Conservation (phyloP, 1,140 invertebrate species). For the Achroia grisella region DNA sequence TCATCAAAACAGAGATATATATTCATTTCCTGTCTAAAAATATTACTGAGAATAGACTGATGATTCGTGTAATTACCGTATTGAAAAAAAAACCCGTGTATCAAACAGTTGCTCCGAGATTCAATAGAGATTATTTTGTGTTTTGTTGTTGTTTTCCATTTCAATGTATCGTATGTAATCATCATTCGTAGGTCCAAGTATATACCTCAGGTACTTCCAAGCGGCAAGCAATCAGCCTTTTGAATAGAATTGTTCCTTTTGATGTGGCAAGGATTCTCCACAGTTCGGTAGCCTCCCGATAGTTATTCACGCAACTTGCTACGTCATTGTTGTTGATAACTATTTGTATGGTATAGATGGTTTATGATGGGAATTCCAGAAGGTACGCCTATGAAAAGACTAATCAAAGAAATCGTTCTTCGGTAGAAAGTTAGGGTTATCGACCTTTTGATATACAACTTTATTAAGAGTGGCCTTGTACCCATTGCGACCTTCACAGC, state of each 20-base stretch:
- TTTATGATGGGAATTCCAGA: constrained; percentile 39
- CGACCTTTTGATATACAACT: constrained; percentile 40
- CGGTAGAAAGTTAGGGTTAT: constrained; percentile 56
- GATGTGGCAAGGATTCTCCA: constrained; percentile 52
- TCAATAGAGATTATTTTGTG: no score
- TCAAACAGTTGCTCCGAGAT: constrained; percentile 2
- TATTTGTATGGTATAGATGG: constrained; percentile 38
- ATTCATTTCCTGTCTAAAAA: no score
- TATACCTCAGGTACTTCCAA: neutral
- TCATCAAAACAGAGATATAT: no score
- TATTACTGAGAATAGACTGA: no score
- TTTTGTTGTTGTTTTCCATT: no score
- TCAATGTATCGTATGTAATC: no score
- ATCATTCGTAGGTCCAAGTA: no score
- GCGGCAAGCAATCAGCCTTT: constrained; percentile 41
- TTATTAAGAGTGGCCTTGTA: constrained; percentile 7
- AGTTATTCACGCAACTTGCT: constrained; percentile 40
- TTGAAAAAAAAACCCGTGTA: constrained; percentile 3
- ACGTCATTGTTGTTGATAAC: constrained; percentile 54
- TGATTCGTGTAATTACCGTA: no score
- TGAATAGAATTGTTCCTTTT: constrained; percentile 45
- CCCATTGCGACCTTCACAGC: neutral
- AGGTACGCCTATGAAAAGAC: constrained; percentile 36
- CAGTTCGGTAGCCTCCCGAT: constrained; percentile 41
- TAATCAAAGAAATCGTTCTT: constrained; percentile 30